phyloP scores from a whole-genome alignment of 2,113 vertebrate species.

The Cathartes aura region DNA sequence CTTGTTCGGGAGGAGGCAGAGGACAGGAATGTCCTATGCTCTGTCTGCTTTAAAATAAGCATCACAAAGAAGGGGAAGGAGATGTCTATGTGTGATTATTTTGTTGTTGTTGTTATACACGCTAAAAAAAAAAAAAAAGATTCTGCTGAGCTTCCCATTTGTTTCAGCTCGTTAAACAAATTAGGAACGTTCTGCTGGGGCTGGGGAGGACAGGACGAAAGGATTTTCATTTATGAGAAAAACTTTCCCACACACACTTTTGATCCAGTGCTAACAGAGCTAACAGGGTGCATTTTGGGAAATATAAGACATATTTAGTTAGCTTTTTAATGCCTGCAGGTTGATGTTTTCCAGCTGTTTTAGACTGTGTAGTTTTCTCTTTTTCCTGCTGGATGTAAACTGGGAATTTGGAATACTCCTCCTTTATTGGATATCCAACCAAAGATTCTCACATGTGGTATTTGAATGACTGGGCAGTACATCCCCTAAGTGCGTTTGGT shows the following conservation, averaged over 20 bases:
- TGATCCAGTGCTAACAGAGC: not conserved
- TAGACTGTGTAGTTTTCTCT: not conserved
- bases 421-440: not conserved
- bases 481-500: not conserved
- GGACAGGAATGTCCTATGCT: not conserved
- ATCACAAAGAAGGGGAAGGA: not conserved
- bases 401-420: not conserved
- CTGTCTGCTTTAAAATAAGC: not conserved
- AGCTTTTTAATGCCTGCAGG: not conserved
- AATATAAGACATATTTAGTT: not conserved
- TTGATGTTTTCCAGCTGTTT: not conserved
- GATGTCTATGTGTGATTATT: not conserved
- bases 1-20: not conserved
- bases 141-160: not conserved
- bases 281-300: not conserved
- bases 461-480: not conserved
- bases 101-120: not conserved
- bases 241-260: not conserved
- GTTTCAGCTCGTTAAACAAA: not conserved
- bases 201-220: not conserved
- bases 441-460: not conserved
- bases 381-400: not conserved
- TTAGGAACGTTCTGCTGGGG: not conserved
- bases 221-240: not conserved
- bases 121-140: not conserved